phyloP scores from a whole-genome alignment of 1,140 invertebrate genomes.

The Nasonia longicornis region DNA sequence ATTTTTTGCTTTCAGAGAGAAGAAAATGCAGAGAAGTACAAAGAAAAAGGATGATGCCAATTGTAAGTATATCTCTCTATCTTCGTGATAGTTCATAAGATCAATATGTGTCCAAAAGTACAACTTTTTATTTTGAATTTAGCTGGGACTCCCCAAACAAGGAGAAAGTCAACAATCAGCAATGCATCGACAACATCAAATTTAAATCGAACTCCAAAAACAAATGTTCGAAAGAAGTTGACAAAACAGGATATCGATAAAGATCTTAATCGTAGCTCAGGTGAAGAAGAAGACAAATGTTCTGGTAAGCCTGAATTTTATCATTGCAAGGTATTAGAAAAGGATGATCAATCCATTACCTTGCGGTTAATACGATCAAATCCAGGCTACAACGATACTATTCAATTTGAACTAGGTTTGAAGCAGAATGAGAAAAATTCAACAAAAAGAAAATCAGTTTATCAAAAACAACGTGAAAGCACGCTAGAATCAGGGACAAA shows the following conservation, averaged over 20 bases:
- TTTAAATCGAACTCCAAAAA: neutral
- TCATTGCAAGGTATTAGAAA: too few species aligned
- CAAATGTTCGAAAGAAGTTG: neutral
- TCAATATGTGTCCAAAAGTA: neutral
- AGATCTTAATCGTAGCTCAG: neutral
- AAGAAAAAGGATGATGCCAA: neutral
- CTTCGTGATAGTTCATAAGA: neutral
- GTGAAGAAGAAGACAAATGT: neutral
- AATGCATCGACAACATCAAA: neutral
- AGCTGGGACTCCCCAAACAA: neutral
- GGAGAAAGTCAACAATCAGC: neutral
- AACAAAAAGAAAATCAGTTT: too few species aligned
- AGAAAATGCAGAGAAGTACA: constrained; percentile 5
- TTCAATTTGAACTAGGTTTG: too few species aligned
- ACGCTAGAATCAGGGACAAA: too few species aligned
- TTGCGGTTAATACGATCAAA: too few species aligned
- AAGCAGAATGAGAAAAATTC: too few species aligned
- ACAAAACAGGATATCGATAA: neutral
- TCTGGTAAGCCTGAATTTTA: neutral
- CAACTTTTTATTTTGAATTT: neutral
- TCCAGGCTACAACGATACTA: too few species aligned
- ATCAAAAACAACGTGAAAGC: too few species aligned
- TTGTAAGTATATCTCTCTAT: neutral
- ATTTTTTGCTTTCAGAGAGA: neutral
- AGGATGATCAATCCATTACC: too few species aligned